Percentiles rank a stretch among this genome's conserved stretches.
These are phyloP conservation scores for Brachyistius frenatus DNA, from an alignment of 2,113 vertebrate genomes.

Conservation along the genomic window DNA sequence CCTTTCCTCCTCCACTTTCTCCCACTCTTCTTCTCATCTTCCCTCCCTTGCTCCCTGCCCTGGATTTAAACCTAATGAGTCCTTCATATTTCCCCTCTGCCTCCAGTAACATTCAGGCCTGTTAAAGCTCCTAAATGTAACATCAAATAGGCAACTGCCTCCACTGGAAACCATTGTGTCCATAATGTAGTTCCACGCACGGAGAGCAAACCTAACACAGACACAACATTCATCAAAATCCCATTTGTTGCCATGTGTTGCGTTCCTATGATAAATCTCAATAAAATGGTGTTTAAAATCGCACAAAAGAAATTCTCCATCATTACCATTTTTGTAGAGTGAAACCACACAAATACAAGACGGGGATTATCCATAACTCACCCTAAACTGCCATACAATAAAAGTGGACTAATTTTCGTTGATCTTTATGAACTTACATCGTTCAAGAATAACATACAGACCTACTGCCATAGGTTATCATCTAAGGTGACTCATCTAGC, in stretches of 20 bases:
- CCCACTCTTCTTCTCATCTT: slow-evolving; percentile 47
- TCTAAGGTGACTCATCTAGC: not conserved
- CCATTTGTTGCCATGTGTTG: slow-evolving; percentile 7
- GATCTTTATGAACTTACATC: not conserved
- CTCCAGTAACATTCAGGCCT: slow-evolving; percentile 45
- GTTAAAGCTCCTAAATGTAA: slow-evolving; percentile 46
- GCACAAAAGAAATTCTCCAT: not conserved
- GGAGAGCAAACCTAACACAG: slow-evolving; percentile 40
- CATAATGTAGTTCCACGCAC: not conserved
- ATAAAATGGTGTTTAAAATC: slow-evolving; percentile 10
- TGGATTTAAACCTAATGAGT: slow-evolving; percentile 70
- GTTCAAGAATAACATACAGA: not conserved
- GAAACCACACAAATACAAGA: slow-evolving; percentile 12
- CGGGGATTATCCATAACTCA: not conserved
- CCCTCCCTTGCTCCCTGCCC: slow-evolving; percentile 36
- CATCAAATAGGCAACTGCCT: slow-evolving; percentile 50
- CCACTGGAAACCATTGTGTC: slow-evolving; percentile 11
- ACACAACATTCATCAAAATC: slow-evolving; percentile 23
- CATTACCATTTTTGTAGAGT: not conserved
- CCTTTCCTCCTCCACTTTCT: slow-evolving; percentile 17
- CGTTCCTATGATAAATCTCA: slow-evolving; percentile 1
- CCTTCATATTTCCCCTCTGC: slow-evolving; percentile 56
- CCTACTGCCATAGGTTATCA: not conserved
- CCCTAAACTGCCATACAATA: not conserved
- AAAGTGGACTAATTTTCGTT: not conserved